Percentiles rank a stretch among this genome's conserved stretches.
These are phyloP conservation scores for Trachops cirrhosus DNA, from an alignment of 2,797 vertebrate species.

Conservation along the genomic window DNA sequence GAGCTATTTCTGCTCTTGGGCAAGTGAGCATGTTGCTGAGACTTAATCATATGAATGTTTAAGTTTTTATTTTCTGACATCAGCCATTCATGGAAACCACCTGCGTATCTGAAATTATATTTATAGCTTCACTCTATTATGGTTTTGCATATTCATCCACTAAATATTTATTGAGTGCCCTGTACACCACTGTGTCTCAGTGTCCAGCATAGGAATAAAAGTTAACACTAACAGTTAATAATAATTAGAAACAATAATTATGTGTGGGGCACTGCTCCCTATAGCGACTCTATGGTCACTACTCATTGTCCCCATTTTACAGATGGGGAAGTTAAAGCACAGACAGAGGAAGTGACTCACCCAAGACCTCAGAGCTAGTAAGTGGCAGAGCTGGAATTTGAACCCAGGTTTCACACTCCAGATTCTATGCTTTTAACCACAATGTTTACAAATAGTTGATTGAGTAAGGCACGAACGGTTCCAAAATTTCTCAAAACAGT, in stretches of 20 bases:
- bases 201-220: neutral
- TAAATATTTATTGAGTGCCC: constrained; percentile 45
- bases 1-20: constrained; percentile 10
- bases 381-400: neutral
- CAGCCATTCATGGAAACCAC: constrained; percentile 55
- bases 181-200: constrained; percentile 1
- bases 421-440: neutral
- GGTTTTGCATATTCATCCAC: constrained; percentile 44
- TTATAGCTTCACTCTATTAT: neutral
- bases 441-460: neutral
- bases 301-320: neutral
- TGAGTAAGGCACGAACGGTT: neutral
- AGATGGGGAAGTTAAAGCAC: neutral
- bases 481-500: constrained; percentile 20
- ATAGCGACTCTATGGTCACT: neutral
- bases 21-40: constrained; percentile 7
- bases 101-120: constrained; percentile 38
- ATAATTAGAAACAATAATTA: constrained; percentile 18
- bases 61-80: constrained; percentile 54
- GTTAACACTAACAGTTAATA: neutral
- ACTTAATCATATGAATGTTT: constrained; percentile 45
- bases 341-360: neutral
- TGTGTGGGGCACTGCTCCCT: neutral
- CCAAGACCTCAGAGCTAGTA: neutral
- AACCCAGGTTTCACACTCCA: neutral